Conservation (phyloP, 1,140 invertebrate species). For the Belonocnema kinseyi region DNA sequence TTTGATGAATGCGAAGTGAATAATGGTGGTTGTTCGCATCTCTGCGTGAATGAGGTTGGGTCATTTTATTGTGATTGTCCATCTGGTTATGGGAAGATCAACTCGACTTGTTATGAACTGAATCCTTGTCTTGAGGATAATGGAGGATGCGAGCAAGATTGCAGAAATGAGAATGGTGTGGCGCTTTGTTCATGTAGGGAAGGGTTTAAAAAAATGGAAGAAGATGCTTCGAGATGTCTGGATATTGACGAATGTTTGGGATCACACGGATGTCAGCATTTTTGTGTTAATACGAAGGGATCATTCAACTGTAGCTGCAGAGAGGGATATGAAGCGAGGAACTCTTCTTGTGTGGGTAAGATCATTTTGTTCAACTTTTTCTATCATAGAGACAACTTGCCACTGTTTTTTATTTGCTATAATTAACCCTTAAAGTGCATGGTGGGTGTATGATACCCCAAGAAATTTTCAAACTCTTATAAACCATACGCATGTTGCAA, state of each 20-base stretch:
- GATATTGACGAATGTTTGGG: conserved; percentile 84
- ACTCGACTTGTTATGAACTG: conserved; percentile 51
- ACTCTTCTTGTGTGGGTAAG: conserved; percentile 61
- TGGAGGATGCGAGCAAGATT: conserved; percentile 78
- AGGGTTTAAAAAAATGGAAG: conserved; percentile 52
- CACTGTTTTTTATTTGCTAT: too few species aligned
- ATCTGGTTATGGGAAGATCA: conserved; percentile 38
- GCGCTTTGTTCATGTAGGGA: conserved; percentile 68
- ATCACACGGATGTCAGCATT: conserved; percentile 81
- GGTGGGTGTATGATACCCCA: too few species aligned
- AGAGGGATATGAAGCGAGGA: conserved; percentile 70
- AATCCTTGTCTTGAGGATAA: conserved; percentile 77
- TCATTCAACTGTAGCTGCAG: conserved; percentile 86
- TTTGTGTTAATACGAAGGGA: conserved; percentile 87
- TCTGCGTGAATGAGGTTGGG: conserved; percentile 80
- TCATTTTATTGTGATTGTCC: conserved; percentile 77
- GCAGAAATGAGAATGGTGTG: conserved; percentile 61
- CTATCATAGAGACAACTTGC: not conserved
- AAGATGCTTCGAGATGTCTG: conserved; percentile 55
- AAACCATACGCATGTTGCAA: too few species aligned
- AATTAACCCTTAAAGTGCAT: too few species aligned
- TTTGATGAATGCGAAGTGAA: conserved; percentile 79
- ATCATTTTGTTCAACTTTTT: not conserved
- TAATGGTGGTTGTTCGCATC: conserved; percentile 81
- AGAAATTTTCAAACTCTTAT: too few species aligned